Evolutionary conservation across 1,140 invertebrate genomes (phyloP).

Genomic region (Condylostylus longicornis): DNA sequence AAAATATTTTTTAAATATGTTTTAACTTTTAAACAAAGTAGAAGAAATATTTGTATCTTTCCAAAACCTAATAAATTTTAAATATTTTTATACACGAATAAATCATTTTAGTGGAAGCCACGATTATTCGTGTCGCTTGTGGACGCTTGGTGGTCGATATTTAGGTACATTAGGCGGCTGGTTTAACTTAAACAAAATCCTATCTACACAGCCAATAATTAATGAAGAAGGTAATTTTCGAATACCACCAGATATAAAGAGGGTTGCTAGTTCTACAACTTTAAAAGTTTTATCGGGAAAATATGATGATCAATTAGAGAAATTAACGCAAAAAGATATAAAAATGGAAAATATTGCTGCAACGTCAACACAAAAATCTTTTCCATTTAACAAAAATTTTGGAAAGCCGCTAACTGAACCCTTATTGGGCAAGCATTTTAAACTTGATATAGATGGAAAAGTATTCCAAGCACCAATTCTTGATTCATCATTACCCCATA

Average conservation of each 20-base stretch:
- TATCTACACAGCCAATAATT: slow-evolving; percentile 31
- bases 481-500: slow-evolving; percentile 38
- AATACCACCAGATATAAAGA: slow-evolving; percentile 47
- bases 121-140: slow-evolving; percentile 52
- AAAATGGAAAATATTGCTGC: slow-evolving; percentile 3
- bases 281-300: slow-evolving; percentile 36
- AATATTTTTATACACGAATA: no score
- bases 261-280: slow-evolving; percentile 48
- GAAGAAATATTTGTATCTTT: neutral
- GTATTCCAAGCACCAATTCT: slow-evolving; percentile 29
- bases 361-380: slow-evolving; percentile 2
- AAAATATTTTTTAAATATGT: neutral
- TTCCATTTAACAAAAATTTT: slow-evolving; percentile 25
- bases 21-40: neutral
- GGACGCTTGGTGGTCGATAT: slow-evolving; percentile 51
- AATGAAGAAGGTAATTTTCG: slow-evolving; percentile 31
- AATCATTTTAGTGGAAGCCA: slow-evolving; percentile 51
- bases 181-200: slow-evolving; percentile 38
- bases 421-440: slow-evolving; percentile 34
- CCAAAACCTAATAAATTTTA: neutral
- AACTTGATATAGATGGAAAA: slow-evolving; percentile 28
- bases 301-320: slow-evolving; percentile 13
- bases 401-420: slow-evolving; percentile 32
- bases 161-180: slow-evolving; percentile 51
- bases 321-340: slow-evolving; percentile 19